A percentile compares a stretch with the other conserved stretches of the same genome.
Evolutionary conservation across 1,140 invertebrate genomes (phyloP).

Genomic region (Drosophila quadrilineata): DNA sequence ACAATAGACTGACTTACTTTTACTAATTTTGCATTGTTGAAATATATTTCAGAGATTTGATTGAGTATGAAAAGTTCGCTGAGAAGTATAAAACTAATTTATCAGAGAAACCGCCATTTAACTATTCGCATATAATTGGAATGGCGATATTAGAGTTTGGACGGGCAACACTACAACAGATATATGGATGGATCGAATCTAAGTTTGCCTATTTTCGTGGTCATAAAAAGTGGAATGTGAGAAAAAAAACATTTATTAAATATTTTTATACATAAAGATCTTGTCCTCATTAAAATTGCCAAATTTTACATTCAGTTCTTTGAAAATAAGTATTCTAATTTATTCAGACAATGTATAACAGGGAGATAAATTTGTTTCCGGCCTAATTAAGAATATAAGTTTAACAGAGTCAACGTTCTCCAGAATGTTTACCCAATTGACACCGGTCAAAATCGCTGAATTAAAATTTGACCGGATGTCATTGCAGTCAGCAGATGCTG

Average conservation of each 20-base stretch:
- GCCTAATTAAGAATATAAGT: too few relatives aligned
- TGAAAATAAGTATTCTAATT: too few relatives aligned
- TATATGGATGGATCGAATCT: conserved; percentile 76
- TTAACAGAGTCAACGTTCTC: too few relatives aligned
- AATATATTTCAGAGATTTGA: conserved; percentile 48
- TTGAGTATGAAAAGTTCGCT: conserved; percentile 61
- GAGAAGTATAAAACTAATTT: conserved; percentile 61
- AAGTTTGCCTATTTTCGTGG: conserved; percentile 77
- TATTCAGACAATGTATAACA: too few relatives aligned
- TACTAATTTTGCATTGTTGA: not conserved
- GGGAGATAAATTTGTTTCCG: too few relatives aligned
- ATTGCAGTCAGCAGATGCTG: too few relatives aligned
- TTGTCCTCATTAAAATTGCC: too few relatives aligned
- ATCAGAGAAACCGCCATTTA: conserved; percentile 74
- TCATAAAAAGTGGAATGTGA: conserved; percentile 80
- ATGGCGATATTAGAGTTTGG: conserved; percentile 79
- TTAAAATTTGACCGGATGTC: too few relatives aligned
- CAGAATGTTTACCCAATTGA: too few relatives aligned
- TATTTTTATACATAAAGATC: not conserved
- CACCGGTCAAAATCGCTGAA: too few relatives aligned
- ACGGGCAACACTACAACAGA: conserved; percentile 73
- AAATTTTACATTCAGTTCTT: too few relatives aligned
- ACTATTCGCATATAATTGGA: conserved; percentile 79
- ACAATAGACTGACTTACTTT: not conserved
- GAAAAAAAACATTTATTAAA: conserved; percentile 23